Conservation (phyloP, 2,888 invertebrate genomes). For the Ypsolopha sequella region DNA sequence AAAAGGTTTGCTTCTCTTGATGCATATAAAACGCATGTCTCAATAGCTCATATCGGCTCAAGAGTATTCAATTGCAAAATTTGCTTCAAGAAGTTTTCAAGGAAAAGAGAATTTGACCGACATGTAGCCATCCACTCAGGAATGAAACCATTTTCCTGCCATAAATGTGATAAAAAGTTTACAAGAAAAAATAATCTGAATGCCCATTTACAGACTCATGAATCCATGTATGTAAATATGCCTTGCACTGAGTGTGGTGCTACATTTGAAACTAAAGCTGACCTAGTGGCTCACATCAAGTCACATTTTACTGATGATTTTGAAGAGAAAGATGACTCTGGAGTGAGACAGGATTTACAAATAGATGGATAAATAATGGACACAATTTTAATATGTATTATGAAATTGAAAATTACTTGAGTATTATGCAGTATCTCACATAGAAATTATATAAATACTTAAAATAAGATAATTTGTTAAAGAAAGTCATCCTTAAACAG, state of each 20-base stretch:
- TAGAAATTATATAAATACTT: too few species aligned
- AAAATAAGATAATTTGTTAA: too few species aligned
- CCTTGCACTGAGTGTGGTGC: slow-evolving; percentile 74
- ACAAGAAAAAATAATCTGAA: slow-evolving; percentile 77
- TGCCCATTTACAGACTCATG: slow-evolving; percentile 76
- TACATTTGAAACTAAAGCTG: slow-evolving; percentile 70
- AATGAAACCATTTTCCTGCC: slow-evolving; percentile 76
- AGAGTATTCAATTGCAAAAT: slow-evolving; percentile 74
- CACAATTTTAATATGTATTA: too few species aligned
- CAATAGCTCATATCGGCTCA: slow-evolving; percentile 61
- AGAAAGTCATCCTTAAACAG: too few species aligned
- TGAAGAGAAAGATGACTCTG: slow-evolving; percentile 47
- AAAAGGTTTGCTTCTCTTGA: slow-evolving; percentile 62
- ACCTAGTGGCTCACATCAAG: slow-evolving; percentile 70
- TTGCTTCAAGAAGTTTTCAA: slow-evolving; percentile 76
- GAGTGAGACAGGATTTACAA: slow-evolving; percentile 51
- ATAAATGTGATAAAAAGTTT: slow-evolving; percentile 75
- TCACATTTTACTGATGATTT: slow-evolving; percentile 65
- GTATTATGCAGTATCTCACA: too few species aligned
- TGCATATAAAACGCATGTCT: slow-evolving; percentile 66
- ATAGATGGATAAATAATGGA: too few species aligned
- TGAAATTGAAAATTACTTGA: too few species aligned
- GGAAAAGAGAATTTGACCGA: slow-evolving; percentile 78
- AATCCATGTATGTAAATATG: slow-evolving; percentile 69
- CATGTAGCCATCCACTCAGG: slow-evolving; percentile 77